Base-by-base conservation (phyloP, 1,140 invertebrate genomes). In the Eurosta solidaginis region DNA sequence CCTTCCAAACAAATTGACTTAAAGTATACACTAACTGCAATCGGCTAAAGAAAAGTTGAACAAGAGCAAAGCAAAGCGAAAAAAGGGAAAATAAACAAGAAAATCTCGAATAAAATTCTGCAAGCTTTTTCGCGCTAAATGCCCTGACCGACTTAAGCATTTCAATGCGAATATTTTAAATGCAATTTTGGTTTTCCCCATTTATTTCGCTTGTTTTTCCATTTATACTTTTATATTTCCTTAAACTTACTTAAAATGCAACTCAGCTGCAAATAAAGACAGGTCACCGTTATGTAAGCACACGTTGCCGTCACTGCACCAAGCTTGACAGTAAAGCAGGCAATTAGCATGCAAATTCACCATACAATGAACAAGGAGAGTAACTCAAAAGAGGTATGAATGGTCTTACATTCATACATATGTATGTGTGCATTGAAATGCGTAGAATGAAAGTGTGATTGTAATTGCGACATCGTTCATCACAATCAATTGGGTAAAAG, bases 301-400 rank as follows among this genome's bases (percentile, higher is more conserved):
- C 59, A 40, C 59, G 3, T 68, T 40, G 59, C 59, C 59, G 22
- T 17, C 33, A 54, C 3, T 54, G 50, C 50, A 20, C 12, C 45
- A 47, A 47, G 45, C 45, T 47, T 47, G 7, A 12, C 45, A 0
- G 22, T n/a, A 68, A 42, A 36, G 9, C 59, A 40, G 36, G 59
- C 59, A 68, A 68, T 68, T 68, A 68, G 59, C 59, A 68, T 68
- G 59, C 59, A 68, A 68, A 68, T 68, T n/a, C 36, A 12, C 33
- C 59, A 40, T 1, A 9, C 33, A 33, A 40, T 68, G n/a, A n/a
- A 68, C n/a, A 40, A 17, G n/a, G 1, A 17, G n/a, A 40, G 33
- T 68, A 68, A 40, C 59, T 68, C 40, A 68, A 68, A 27, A n/a
- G 40, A 68, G n/a, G n/a, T n/a, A n/a, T n/a, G n/a, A n/a, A n/a